A percentile compares a stretch with the other conserved stretches of the same genome.
Conservation (phyloP, 2,113 vertebrate genomes). For the Lasiurus borealis region DNA sequence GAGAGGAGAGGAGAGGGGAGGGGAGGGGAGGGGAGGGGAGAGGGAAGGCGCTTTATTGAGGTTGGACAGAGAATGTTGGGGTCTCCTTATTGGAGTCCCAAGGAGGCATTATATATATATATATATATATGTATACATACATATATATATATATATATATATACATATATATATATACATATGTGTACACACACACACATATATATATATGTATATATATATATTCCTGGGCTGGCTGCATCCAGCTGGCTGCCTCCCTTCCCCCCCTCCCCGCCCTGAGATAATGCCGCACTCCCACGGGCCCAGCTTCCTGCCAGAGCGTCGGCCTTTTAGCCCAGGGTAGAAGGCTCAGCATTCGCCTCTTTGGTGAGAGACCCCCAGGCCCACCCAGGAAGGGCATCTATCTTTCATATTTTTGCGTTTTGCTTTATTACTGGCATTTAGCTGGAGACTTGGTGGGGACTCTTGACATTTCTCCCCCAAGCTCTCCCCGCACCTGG, state of each 20-base stretch:
- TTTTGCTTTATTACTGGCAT: not conserved
- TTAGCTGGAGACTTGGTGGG: conserved; percentile 56
- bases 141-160: too few species aligned
- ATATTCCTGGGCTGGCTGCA: too few species aligned
- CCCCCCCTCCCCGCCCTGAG: not conserved
- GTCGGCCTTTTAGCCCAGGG: not conserved
- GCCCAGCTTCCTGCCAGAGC: not conserved
- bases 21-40: too few species aligned
- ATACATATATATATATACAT: too few species aligned
- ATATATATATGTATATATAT: too few species aligned
- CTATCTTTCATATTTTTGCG: not conserved
- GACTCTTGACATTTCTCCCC: conserved; percentile 3
- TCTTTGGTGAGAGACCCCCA: not conserved
- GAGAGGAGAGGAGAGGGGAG: too few species aligned
- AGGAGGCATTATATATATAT: too few species aligned
- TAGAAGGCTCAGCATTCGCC: not conserved
- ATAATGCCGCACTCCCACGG: not conserved
- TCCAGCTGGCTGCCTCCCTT: too few species aligned
- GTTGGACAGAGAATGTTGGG: accelerated
- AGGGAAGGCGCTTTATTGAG: not conserved
- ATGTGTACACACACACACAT: too few species aligned
- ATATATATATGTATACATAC: too few species aligned
- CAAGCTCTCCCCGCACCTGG: not conserved
- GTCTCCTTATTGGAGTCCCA: not conserved
- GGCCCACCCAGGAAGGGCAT: not conserved